These are phyloP conservation scores for Pachypanchax playfairii DNA, from an alignment of 2,113 vertebrate species.

Conservation along the genomic window DNA sequence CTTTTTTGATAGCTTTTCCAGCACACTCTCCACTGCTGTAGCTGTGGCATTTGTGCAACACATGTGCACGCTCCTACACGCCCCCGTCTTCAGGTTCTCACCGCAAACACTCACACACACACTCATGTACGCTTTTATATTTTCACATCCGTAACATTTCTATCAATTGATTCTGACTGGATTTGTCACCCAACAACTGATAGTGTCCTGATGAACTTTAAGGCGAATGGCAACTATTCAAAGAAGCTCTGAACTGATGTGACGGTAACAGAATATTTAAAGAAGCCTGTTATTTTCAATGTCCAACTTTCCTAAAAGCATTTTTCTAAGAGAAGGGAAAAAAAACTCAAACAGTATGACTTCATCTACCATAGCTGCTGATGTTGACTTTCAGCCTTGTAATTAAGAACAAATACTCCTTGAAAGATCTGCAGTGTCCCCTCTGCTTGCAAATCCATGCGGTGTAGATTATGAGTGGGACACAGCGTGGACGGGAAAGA, in stretches of 20 bases:
- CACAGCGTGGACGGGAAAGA: constrained; percentile 18
- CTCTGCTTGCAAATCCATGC: constrained; percentile 32
- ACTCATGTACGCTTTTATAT: neutral
- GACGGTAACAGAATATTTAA: constrained; percentile 74
- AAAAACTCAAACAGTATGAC: constrained; percentile 59
- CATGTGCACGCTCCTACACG: constrained; percentile 10
- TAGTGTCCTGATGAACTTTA: constrained; percentile 24
- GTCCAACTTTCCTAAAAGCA: constrained; percentile 73
- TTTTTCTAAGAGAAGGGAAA: constrained; percentile 50
- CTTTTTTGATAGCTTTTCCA: constrained; percentile 80
- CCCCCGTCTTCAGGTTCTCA: constrained; percentile 10
- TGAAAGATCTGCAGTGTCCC: constrained; percentile 43
- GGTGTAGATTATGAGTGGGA: constrained; percentile 63
- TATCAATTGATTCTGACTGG: constrained; percentile 13
- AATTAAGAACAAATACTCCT: constrained; percentile 65
- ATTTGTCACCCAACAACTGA: constrained; percentile 12
- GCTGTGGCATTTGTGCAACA: constrained; percentile 33
- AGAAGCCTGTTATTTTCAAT: constrained; percentile 67
- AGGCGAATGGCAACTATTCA: constrained; percentile 58
- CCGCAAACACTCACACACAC: constrained; percentile 10
- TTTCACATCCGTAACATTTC: constrained; percentile 11
- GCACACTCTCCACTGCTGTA: constrained; percentile 38
- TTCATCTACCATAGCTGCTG: constrained; percentile 59
- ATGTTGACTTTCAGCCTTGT: constrained; percentile 68
- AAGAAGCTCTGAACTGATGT: constrained; percentile 63